phyloP scores from a whole-genome alignment of 2,888 invertebrate genomes.

The Cecidostiba fungosa region DNA sequence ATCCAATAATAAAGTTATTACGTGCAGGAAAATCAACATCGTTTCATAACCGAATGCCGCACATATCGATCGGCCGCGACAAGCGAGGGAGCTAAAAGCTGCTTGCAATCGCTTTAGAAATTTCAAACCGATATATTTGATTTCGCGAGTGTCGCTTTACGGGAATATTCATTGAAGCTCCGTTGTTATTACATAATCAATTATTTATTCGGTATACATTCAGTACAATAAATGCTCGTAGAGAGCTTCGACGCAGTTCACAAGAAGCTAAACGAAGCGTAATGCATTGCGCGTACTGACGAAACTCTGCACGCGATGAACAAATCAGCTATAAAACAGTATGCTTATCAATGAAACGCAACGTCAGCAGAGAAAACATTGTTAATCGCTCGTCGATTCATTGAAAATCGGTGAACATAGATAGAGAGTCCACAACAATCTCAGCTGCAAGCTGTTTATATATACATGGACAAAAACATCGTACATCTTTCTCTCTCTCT shows the following conservation, averaged over 20 bases:
- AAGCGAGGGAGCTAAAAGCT: not conserved
- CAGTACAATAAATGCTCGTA: too few species aligned
- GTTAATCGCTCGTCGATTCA: not conserved
- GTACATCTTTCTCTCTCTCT: not conserved
- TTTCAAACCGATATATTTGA: not conserved
- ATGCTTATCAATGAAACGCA: not conserved
- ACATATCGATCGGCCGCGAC: not conserved
- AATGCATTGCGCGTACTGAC: not conserved
- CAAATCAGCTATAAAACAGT: not conserved
- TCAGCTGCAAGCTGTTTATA: not conserved
- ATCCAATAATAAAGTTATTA: slow-evolving; percentile 17
- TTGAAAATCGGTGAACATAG: not conserved
- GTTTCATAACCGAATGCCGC: not conserved
- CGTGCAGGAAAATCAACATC: slow-evolving; percentile 12
- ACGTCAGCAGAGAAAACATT: not conserved
- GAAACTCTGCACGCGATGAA: not conserved
- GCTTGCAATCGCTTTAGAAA: not conserved
- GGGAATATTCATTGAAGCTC: not conserved
- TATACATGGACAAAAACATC: not conserved
- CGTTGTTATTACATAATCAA: not conserved
- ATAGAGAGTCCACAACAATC: too few species aligned
- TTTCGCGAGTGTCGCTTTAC: too few species aligned
- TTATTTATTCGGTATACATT: not conserved
- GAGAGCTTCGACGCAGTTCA: not conserved
- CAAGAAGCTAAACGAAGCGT: not conserved